Percentiles rank a stretch among this genome's conserved stretches.
phyloP scores from a whole-genome alignment of 1,140 invertebrate genomes.

The Aphis gossypii region DNA sequence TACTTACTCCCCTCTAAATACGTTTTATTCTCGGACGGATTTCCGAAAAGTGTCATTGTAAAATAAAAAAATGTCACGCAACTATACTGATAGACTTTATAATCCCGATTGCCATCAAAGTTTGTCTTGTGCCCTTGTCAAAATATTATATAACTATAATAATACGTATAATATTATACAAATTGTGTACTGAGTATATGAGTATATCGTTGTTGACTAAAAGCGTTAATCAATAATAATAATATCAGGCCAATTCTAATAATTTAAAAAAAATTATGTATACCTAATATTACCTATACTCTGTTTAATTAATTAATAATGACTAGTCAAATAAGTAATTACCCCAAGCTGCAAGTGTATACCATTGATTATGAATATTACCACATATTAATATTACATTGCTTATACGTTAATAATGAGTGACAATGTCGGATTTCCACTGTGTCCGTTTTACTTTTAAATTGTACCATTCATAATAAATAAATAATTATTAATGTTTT shows the following conservation, averaged over 20 bases:
- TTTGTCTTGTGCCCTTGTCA: not conserved
- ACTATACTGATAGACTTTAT: not conserved
- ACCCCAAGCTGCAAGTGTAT: not conserved
- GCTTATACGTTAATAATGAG: not conserved
- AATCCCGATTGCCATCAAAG: not conserved
- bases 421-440: not conserved
- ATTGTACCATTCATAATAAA: not conserved
- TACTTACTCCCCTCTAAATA: no score
- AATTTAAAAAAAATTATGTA: not conserved
- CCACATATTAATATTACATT: not conserved
- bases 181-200: not conserved
- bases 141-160: not conserved
- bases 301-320: constrained; percentile 5
- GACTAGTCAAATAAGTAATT: not conserved
- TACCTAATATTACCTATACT: not conserved
- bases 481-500: not conserved
- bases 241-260: not conserved
- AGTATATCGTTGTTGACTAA: not conserved
- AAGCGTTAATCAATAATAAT: not conserved
- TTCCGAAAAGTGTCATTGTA: not conserved
- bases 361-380: not conserved
- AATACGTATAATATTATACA: not conserved
- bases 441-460: not conserved
- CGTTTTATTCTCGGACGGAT: not conserved
- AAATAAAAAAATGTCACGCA: not conserved